Evolutionary conservation across 2,888 invertebrate genomes (phyloP), one percentile per base, ranked within the genome.

Genomic region (Glomeris marginata): DNA sequence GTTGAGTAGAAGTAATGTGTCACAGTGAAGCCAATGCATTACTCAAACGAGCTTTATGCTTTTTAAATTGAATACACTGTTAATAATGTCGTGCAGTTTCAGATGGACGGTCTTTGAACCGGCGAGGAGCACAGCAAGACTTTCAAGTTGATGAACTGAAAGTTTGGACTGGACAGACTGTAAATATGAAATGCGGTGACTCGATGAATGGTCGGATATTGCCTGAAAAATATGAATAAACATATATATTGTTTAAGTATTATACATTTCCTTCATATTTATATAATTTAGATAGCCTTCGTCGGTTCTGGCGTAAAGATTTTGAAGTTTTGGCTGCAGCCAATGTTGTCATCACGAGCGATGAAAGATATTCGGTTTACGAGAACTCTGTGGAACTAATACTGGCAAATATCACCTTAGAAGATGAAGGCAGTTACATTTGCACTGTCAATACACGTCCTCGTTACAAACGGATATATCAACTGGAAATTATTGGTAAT

Each of bases 231-330:
- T n/a, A 18, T 16, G 3, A 16, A 15, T 42, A 3, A 42, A n/a
- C n/a, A 16, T 18, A 5, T 42, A 18, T 5, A n/a, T 5, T 18
- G 42, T 6, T 18, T 5, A 8, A 18, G 3, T 18, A 42, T 11
- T 42, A 42, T 5, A 8, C 3, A 21, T n/a, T 42, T 16, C 3
- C 42, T 42, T 16, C n/a, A 3, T 5, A 2, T 5, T 6, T 46
- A n/a, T 46, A 18, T 35, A 3, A n/a, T 15, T 2, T 28, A 52
- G 52, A 37, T 16, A 41, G 16, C 6, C 18, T 4, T 11, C 34
- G 49, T 22, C 52, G 54, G 2, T 43, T 54, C 13, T 54, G 54
- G 54, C 28, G 47, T 34, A 52, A 52, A 50, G 54, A 47, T 15
- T 46, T 36, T 10, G 49, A 52, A 5, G 16, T 54, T 2, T 15